These are phyloP conservation scores for Chloebia gouldiae DNA, from an alignment of 2,113 vertebrate species.

Conservation along the genomic window DNA sequence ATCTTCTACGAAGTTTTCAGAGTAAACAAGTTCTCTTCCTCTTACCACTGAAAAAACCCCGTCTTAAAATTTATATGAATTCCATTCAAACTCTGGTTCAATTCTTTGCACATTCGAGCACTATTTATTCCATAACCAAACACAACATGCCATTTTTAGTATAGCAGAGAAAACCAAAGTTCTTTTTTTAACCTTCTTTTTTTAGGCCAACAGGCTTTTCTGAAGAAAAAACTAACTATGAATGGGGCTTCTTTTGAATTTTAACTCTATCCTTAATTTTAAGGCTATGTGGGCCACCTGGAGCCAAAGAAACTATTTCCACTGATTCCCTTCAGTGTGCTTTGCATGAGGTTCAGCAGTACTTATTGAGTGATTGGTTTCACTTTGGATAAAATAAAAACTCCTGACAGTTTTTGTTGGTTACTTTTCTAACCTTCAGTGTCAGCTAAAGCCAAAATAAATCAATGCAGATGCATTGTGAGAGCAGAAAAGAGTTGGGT, in stretches of 20 bases:
- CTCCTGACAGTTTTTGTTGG: not conserved
- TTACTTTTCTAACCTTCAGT: not conserved
- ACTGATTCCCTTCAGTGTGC: not conserved
- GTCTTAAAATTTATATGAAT: slow-evolving; percentile 18
- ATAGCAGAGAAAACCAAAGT: not conserved
- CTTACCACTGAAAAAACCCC: not conserved
- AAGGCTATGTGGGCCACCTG: not conserved
- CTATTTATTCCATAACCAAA: slow-evolving; percentile 39
- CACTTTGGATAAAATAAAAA: not conserved
- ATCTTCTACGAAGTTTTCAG: not conserved
- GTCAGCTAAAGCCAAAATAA: not conserved
- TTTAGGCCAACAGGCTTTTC: slow-evolving; percentile 4
- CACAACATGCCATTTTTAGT: slow-evolving; percentile 46
- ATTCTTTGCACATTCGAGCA: not conserved
- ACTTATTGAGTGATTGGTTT: not conserved
- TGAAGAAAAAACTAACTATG: not conserved
- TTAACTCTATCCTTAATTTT: not conserved
- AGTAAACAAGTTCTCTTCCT: not conserved
- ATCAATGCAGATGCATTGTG: not conserved
- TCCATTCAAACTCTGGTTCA: slow-evolving; percentile 26
- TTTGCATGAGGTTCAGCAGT: not conserved
- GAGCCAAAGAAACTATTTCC: slow-evolving; percentile 11
- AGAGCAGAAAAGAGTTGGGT: not conserved
- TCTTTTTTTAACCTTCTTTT: slow-evolving; percentile 15
- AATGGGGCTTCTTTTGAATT: not conserved